Evolutionary conservation across 2,888 invertebrate genomes (phyloP).

Genomic region (Cheilosia vernalis): DNA sequence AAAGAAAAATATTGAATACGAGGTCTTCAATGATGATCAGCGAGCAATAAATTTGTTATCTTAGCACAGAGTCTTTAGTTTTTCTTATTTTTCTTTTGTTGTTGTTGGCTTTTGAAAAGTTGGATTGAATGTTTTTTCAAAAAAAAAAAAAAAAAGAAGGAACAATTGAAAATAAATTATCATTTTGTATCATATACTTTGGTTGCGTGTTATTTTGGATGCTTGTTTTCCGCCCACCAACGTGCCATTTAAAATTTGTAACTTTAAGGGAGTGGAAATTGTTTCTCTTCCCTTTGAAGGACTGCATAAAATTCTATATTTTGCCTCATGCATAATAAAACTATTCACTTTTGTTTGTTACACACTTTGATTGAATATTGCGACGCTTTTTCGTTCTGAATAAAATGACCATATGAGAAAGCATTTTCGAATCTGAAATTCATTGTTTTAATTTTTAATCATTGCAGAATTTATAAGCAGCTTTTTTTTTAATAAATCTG

Average conservation of each 20-base stretch:
- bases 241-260: background rate
- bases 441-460: too few relatives aligned
- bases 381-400: too few relatives aligned
- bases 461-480: too few relatives aligned
- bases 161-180: constrained; percentile 47
- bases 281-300: too few relatives aligned
- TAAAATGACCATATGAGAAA: too few relatives aligned
- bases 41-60: constrained; percentile 11
- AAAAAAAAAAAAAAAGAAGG: background rate
- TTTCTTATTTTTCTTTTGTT: constrained; percentile 5
- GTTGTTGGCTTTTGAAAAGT: constrained; percentile 11
- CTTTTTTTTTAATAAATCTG: too few relatives aligned
- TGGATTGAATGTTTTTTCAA: background rate
- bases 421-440: too few relatives aligned
- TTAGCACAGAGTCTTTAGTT: constrained; percentile 22
- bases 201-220: constrained; percentile 41
- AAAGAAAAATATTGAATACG: constrained; percentile 51
- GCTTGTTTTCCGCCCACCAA: background rate
- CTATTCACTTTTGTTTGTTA: too few relatives aligned
- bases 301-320: too few relatives aligned
- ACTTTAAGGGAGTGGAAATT: background rate
- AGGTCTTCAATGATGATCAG: constrained; percentile 3
- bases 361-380: too few relatives aligned
- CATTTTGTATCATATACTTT: constrained; percentile 51
- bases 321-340: too few relatives aligned